phyloP scores from a whole-genome alignment of 2,888 invertebrate species.

The Mylabris sibirica region DNA sequence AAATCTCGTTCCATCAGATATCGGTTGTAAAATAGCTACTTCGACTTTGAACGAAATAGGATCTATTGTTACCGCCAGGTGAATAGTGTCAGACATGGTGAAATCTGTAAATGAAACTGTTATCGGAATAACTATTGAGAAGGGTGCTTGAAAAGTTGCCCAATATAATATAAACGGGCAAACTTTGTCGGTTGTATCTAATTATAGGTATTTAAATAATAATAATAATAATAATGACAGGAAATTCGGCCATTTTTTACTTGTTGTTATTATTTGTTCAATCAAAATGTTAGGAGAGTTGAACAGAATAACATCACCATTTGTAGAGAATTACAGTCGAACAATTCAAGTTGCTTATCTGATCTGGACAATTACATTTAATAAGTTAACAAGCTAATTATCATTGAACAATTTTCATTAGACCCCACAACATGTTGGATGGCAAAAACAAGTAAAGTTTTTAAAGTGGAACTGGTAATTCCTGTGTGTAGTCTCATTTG shows the following conservation, averaged over 20 bases:
- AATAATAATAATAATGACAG: background rate
- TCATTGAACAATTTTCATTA: background rate
- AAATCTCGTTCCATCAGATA: slow-evolving; percentile 47
- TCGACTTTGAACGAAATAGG: slow-evolving; percentile 47
- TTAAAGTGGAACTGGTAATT: slow-evolving; percentile 9
- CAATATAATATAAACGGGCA: background rate
- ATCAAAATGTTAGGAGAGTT: background rate
- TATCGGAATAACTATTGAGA: slow-evolving; percentile 43
- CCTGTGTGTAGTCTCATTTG: slow-evolving; percentile 12
- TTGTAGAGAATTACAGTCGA: background rate
- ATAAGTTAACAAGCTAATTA: slow-evolving; percentile 14
- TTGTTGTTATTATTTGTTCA: background rate
- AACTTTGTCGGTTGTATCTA: background rate
- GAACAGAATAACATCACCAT: background rate
- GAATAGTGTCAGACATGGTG: slow-evolving; percentile 51
- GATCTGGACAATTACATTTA: slow-evolving; percentile 11
- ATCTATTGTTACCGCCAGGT: slow-evolving; percentile 52
- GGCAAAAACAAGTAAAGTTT: background rate
- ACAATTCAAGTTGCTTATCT: slow-evolving; percentile 6
- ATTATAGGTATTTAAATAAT: background rate
- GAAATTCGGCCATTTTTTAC: background rate
- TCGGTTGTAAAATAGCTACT: slow-evolving; percentile 50
- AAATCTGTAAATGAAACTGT: slow-evolving; percentile 57
- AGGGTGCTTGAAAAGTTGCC: slow-evolving; percentile 23
- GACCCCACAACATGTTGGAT: slow-evolving; percentile 3